These are phyloP conservation scores for Prietella phreatophila DNA, from an alignment of 2,113 vertebrate species.

Conservation along the genomic window DNA sequence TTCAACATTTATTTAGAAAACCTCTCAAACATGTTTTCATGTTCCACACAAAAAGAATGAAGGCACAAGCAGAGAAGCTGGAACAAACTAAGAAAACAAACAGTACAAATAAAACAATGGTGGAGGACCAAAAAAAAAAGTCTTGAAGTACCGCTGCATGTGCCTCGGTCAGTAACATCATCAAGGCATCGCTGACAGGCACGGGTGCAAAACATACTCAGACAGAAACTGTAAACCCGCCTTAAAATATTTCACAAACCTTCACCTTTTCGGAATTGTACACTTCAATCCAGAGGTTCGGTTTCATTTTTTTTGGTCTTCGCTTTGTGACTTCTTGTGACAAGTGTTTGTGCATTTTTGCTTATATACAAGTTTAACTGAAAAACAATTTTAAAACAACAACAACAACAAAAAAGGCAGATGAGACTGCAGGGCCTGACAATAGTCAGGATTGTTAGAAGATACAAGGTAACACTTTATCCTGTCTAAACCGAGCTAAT, in stretches of 20 bases:
- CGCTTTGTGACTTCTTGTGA: neutral
- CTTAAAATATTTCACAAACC: neutral
- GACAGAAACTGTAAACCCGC: neutral
- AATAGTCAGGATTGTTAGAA: neutral
- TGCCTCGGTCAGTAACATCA: constrained; percentile 1
- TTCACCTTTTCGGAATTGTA: neutral
- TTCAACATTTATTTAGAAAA: constrained; percentile 50
- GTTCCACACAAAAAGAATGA: constrained; percentile 9
- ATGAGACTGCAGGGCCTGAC: neutral
- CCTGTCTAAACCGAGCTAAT: neutral
- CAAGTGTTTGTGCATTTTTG: neutral
- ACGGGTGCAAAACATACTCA: neutral
- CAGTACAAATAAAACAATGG: neutral
- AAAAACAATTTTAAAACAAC: neutral
- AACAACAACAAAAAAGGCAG: neutral
- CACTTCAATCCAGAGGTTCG: neutral
- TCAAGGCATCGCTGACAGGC: neutral
- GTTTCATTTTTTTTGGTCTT: constrained; percentile 30
- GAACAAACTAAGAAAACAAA: constrained; percentile 15
- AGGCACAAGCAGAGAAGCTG: constrained; percentile 20
- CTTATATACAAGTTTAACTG: neutral
- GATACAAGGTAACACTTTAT: neutral
- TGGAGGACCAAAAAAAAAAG: neutral
- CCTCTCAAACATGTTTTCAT: neutral
- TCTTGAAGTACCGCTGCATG: constrained; percentile 12